Percentiles rank a stretch among this genome's conserved stretches.
Evolutionary conservation across 1,140 invertebrate genomes (phyloP).

Genomic region (Drosophila nasuta): DNA sequence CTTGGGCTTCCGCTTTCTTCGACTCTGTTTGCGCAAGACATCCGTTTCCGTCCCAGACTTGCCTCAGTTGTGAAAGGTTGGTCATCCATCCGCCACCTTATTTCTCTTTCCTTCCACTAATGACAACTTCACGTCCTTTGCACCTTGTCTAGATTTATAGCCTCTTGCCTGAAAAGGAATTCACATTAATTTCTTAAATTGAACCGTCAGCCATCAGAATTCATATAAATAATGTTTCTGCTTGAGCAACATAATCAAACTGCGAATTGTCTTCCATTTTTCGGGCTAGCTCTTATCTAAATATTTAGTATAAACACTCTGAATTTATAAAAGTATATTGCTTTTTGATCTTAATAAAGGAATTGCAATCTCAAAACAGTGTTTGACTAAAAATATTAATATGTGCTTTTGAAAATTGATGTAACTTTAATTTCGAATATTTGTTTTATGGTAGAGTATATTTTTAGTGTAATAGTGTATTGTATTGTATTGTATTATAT

Average conservation of each 20-base stretch:
- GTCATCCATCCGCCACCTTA: slow-evolving; percentile 4
- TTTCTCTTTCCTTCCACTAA: background rate
- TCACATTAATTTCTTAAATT: slow-evolving; percentile 80
- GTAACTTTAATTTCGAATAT: no score
- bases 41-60: slow-evolving; percentile 50
- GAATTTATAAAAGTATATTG: no score
- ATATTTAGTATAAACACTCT: no score
- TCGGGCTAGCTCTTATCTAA: background rate
- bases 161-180: slow-evolving; percentile 37
- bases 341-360: no score
- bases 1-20: slow-evolving; percentile 42
- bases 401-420: no score
- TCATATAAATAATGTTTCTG: slow-evolving; percentile 8
- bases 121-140: slow-evolving; percentile 34
- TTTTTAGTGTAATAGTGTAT: no score
- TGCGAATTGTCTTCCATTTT: background rate
- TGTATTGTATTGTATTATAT: no score
- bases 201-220: slow-evolving; percentile 41
- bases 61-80: slow-evolving; percentile 12
- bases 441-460: no score
- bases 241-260: background rate
- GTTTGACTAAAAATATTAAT: no score
- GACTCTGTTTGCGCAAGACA: slow-evolving; percentile 48
- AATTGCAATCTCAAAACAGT: no score
- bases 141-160: slow-evolving; percentile 62